A percentile compares a stretch with the other conserved stretches of the same genome.
phyloP scores from a whole-genome alignment of 2,888 invertebrate genomes.

The Diarsia rubi region DNA sequence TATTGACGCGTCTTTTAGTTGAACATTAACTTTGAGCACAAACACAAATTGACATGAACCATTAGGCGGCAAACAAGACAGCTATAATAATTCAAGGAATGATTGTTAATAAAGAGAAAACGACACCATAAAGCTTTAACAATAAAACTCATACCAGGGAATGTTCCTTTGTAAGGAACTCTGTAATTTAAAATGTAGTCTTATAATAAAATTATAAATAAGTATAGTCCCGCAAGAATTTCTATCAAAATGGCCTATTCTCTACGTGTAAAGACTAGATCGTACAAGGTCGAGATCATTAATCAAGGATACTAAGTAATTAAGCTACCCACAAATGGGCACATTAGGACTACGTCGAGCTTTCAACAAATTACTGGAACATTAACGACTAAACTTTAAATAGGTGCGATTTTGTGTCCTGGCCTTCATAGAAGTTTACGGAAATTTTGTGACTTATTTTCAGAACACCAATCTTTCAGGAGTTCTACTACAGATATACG shows the following conservation, averaged over 20 bases:
- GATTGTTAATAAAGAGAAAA: constrained; percentile 23
- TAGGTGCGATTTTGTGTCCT: constrained; percentile 29
- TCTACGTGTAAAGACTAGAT: constrained; percentile 8
- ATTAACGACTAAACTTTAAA: constrained; percentile 31
- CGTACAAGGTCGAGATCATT: constrained; percentile 29
- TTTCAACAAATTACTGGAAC: constrained; percentile 21
- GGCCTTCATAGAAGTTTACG: neutral
- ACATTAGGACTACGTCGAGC: constrained; percentile 34
- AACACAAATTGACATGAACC: constrained; percentile 32
- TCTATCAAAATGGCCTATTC: constrained; percentile 4
- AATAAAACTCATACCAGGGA: constrained; percentile 1
- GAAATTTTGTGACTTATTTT: constrained; percentile 1
- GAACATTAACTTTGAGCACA: constrained; percentile 32
- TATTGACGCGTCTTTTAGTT: constrained; percentile 33
- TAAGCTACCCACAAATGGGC: constrained; percentile 39
- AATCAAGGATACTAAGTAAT: constrained; percentile 47
- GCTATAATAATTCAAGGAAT: constrained; percentile 10
- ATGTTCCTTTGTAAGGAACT: constrained; percentile 5
- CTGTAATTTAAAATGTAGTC: constrained; percentile 19
- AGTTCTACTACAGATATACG: neutral
- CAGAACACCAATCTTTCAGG: neutral
- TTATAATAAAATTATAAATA: constrained; percentile 20
- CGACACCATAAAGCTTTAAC: constrained; percentile 9
- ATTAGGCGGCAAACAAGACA: constrained; percentile 8
- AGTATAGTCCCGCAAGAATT: constrained; percentile 20